A percentile compares a stretch with the other conserved stretches of the same genome.
These are phyloP conservation scores for Glossosoma conforme DNA, from an alignment of 1,140 invertebrate genomes.

Conservation along the genomic window DNA sequence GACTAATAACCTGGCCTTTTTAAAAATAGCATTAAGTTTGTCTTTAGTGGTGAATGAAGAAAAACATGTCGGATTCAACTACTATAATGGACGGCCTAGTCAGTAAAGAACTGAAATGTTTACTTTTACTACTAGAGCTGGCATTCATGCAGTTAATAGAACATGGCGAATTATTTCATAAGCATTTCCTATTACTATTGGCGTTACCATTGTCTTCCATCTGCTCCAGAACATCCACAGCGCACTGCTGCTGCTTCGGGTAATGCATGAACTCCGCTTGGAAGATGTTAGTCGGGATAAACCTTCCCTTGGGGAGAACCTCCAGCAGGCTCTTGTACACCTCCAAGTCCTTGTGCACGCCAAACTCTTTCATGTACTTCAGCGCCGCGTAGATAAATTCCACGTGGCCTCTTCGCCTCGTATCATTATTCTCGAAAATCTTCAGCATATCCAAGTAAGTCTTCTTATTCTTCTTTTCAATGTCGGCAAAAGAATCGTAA, in stretches of 20 bases:
- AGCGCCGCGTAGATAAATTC: constrained; percentile 92
- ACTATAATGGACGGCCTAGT: too few relatives aligned
- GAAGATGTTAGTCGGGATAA: constrained; percentile 74
- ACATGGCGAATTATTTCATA: constrained; percentile 35
- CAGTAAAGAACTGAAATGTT: too few relatives aligned
- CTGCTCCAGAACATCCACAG: constrained; percentile 77
- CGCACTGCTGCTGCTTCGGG: constrained; percentile 91
- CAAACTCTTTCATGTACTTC: constrained; percentile 84
- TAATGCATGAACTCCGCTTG: constrained; percentile 89
- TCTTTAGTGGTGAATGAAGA: too few relatives aligned
- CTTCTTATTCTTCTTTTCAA: constrained; percentile 64
- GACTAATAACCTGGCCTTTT: too few relatives aligned
- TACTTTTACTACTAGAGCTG: too few relatives aligned
- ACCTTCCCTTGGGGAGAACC: constrained; percentile 88
- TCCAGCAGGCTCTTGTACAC: constrained; percentile 87
- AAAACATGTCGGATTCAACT: too few relatives aligned
- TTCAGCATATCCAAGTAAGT: constrained; percentile 70
- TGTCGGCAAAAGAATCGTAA: constrained; percentile 50
- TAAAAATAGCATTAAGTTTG: too few relatives aligned
- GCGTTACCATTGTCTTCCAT: constrained; percentile 84
- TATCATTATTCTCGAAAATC: constrained; percentile 60
- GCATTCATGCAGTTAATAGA: too few relatives aligned
- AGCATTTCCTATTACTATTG: too few relatives aligned
- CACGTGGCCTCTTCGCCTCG: constrained; percentile 71
- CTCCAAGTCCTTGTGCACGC: constrained; percentile 84